These are phyloP conservation scores for Petaurus breviceps DNA, from an alignment of 2,113 vertebrate species.

Conservation along the genomic window DNA sequence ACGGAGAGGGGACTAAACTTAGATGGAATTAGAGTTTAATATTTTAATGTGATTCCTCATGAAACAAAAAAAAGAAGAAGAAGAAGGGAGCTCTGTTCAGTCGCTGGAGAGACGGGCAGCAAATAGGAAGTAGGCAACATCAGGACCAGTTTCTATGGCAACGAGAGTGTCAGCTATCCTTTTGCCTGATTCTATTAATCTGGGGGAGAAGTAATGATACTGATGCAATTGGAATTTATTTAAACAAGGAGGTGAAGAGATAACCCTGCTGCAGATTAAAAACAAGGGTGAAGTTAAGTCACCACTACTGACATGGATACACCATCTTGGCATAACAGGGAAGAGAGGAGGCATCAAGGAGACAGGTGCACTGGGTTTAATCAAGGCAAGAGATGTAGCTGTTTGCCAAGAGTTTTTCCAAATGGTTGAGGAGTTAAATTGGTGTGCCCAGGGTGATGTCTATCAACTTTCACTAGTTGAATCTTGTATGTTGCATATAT, in stretches of 20 bases:
- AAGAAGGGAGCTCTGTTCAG: conserved; percentile 76
- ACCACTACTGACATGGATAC: conserved; percentile 57
- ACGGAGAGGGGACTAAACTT: conserved; percentile 79
- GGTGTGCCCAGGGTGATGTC: background rate
- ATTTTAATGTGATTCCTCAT: conserved; percentile 85
- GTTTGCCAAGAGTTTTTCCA: conserved; percentile 54
- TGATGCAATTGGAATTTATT: conserved; percentile 85
- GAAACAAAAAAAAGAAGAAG: conserved; percentile 87
- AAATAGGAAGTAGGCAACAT: conserved; percentile 85
- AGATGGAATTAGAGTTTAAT: conserved; percentile 84
- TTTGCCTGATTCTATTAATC: conserved; percentile 88
- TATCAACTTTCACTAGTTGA: background rate
- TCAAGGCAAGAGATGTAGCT: conserved; percentile 56
- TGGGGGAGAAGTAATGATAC: conserved; percentile 83
- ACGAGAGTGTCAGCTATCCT: conserved; percentile 92
- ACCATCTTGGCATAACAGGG: conserved; percentile 6
- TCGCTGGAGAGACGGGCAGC: conserved; percentile 84
- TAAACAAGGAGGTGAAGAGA: conserved; percentile 85
- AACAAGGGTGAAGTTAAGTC: conserved; percentile 78
- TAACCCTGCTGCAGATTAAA: conserved; percentile 78
- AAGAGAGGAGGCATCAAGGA: conserved; percentile 43
- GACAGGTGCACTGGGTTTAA: conserved; percentile 47
- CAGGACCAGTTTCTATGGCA: conserved; percentile 89
- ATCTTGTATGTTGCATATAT: conserved; percentile 8
- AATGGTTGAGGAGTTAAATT: conserved; percentile 49